phyloP scores from a whole-genome alignment of 2,797 vertebrate species.

The Enteromius fasciolatus region DNA sequence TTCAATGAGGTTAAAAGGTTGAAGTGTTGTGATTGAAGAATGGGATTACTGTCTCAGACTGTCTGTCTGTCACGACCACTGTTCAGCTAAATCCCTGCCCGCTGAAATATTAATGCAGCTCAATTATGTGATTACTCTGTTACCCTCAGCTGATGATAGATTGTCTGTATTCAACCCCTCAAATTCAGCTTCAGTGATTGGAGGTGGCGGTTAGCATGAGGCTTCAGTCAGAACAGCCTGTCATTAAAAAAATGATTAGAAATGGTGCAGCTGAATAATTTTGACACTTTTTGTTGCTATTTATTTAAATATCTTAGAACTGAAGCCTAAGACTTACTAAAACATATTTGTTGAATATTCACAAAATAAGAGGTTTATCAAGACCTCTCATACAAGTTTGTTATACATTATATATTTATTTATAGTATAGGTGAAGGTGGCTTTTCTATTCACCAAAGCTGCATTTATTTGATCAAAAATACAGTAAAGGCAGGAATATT shows the following conservation, averaged over 20 bases:
- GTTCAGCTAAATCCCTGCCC: constrained; percentile 61
- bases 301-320: background rate
- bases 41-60: constrained; percentile 49
- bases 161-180: constrained; percentile 36
- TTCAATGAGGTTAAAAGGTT: constrained; percentile 37
- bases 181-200: constrained; percentile 39
- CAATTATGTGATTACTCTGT: constrained; percentile 73
- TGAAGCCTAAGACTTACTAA: background rate
- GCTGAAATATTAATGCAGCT: constrained; percentile 71
- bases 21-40: constrained; percentile 31
- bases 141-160: constrained; percentile 62
- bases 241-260: background rate
- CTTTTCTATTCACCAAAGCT: background rate
- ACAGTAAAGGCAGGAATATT: background rate
- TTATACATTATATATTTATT: background rate
- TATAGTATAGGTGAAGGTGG: background rate
- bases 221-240: constrained; percentile 1
- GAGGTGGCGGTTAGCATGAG: background rate
- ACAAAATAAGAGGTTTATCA: background rate
- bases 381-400: background rate
- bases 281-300: background rate
- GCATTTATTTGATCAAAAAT: background rate
- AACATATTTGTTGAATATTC: background rate
- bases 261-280: background rate
- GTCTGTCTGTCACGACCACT: constrained; percentile 54